phyloP scores from a whole-genome alignment of 2,888 invertebrate genomes.

The Abscondita cerata region DNA sequence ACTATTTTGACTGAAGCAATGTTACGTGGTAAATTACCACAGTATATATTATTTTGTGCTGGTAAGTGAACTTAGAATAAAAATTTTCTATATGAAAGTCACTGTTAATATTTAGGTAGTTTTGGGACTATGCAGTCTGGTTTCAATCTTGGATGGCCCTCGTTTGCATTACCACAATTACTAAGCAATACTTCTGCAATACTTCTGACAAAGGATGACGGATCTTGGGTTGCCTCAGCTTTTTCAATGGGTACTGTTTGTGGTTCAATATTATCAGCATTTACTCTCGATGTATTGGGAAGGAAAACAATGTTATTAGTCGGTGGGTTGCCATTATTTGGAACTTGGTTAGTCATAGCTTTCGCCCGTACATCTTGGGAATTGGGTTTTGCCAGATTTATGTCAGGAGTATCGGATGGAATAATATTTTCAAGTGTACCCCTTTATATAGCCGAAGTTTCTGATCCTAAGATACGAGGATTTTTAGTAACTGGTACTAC shows the following conservation, averaged over 20 bases:
- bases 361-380: conserved; percentile 63
- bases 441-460: conserved; percentile 68
- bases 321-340: conserved; percentile 66
- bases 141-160: conserved; percentile 65
- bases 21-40: too few relatives aligned
- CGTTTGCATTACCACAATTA: conserved; percentile 65
- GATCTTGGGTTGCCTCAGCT: conserved; percentile 70
- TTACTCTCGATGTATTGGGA: conserved; percentile 69
- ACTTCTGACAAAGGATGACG: conserved; percentile 60
- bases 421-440: conserved; percentile 59
- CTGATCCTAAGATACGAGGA: conserved; percentile 65
- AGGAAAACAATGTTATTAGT: conserved; percentile 69
- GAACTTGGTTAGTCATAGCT: conserved; percentile 70
- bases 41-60: too few relatives aligned
- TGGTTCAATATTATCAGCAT: conserved; percentile 67
- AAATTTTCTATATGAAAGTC: too few relatives aligned
- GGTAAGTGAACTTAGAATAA: too few relatives aligned
- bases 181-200: conserved; percentile 55
- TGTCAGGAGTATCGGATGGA: conserved; percentile 67
- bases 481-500: conserved; percentile 68
- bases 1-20: too few relatives aligned
- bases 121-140: too few relatives aligned
- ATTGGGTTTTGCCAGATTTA: conserved; percentile 61
- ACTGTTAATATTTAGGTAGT: too few relatives aligned
- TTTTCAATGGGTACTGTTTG: conserved; percentile 70